Base-by-base conservation (phyloP, 1,140 invertebrate genomes). In the Branchinecta lindahli region DNA sequence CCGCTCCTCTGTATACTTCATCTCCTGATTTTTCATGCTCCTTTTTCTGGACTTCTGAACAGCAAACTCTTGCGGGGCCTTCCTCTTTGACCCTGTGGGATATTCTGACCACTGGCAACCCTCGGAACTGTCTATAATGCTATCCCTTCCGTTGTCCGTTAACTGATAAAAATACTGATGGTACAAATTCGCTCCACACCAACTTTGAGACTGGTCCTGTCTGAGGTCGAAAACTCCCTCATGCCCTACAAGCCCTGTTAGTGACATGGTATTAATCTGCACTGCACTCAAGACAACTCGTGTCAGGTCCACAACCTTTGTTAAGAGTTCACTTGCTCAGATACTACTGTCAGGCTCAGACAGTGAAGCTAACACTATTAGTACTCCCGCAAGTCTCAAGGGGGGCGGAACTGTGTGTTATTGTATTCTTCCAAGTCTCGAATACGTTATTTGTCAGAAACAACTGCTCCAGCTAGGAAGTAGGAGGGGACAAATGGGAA, bases 131-230 rank as follows among this genome's bases (percentile, higher is more conserved):
- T 61, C 18, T 61, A 20, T 61, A 3, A 1, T 15, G 18, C 52
- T 61, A 61, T 61, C 52, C 4, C 52, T 15, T 6, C 1, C 12
- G 12, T 20, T 61, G 52, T 61, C 52, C 18, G 52, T 20, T 61
- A 61, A 61, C 52, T 61, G 52, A 61, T 61, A 61, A 61, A 61
- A 15, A 61, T 61, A 61, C 18, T 61, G 52, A 61, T 61, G 52
- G 18, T 61, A 61, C 12, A 61, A 20, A 20, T 61, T 61, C 18
- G 52, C 18, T 3, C 52, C 52, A 20, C 2, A 6, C 52, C 52
- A 61, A 20, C 12, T 15, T 20, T 61, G 2, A 61, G 52, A 61
- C 52, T 61, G 52, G 18, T 61, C 52, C 18, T 61, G 52, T 15
- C 12, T 61, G 2, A 61, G 18, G 12, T 61, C 52, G 18, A 61